Evolutionary conservation across 2,888 invertebrate genomes (phyloP).

Genomic region (Ennomos quercinarius): DNA sequence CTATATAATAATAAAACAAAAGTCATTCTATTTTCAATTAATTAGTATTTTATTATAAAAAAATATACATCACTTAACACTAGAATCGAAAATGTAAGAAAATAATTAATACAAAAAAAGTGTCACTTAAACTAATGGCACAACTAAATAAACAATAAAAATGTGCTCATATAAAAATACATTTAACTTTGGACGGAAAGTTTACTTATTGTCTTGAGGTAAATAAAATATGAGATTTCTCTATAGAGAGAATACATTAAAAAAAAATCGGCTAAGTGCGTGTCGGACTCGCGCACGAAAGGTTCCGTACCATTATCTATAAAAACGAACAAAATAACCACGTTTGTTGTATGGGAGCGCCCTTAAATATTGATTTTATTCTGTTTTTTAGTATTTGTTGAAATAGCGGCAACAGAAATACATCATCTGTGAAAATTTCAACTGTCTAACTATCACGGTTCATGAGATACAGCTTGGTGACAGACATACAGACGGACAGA

Average conservation of each 20-base stretch:
- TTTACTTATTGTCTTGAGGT: constrained; percentile 30
- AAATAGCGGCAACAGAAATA: too few relatives aligned
- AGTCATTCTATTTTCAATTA: constrained; percentile 17
- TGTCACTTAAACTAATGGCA: constrained; percentile 38
- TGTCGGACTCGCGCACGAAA: too few relatives aligned
- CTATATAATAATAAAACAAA: constrained; percentile 4
- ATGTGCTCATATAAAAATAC: constrained; percentile 30
- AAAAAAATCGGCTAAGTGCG: too few relatives aligned
- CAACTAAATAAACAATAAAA: constrained; percentile 36
- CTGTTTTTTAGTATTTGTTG: too few relatives aligned
- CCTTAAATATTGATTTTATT: too few relatives aligned
- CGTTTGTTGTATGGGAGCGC: too few relatives aligned
- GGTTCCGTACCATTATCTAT: too few relatives aligned
- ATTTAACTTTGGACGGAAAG: constrained; percentile 44
- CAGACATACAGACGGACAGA: too few relatives aligned
- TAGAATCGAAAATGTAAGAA: constrained; percentile 21
- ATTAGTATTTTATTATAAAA: constrained; percentile 32
- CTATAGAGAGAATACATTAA: neutral
- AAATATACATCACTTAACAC: constrained; percentile 19
- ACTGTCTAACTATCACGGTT: too few relatives aligned
- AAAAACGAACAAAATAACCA: too few relatives aligned
- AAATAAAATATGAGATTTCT: constrained; percentile 13
- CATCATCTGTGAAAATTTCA: too few relatives aligned
- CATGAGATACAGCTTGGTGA: too few relatives aligned
- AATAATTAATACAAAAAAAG: constrained; percentile 24